Evolutionary conservation across 2,888 invertebrate genomes (phyloP).

Genomic region (Pseudolycoriella hygida): DNA sequence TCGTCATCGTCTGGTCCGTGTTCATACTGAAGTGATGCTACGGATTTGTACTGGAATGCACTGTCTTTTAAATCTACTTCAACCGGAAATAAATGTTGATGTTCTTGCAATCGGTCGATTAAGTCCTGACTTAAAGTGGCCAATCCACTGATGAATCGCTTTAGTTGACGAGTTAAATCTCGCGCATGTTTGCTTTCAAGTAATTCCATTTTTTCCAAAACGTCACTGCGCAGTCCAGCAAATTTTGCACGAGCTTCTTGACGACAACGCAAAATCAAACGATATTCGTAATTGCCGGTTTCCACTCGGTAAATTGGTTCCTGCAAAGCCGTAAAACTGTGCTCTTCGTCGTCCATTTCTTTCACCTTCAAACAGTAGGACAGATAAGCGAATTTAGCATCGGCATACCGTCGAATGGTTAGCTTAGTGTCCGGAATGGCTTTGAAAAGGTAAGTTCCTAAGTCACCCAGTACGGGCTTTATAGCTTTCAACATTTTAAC

Average conservation of each 20-base stretch:
- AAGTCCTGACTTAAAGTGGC: conserved; percentile 52
- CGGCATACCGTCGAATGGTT: conserved; percentile 94
- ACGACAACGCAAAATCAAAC: conserved; percentile 85
- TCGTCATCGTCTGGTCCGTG: background rate
- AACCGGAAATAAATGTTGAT: conserved; percentile 71
- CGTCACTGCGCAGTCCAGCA: conserved; percentile 71
- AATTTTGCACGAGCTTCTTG: conserved; percentile 82
- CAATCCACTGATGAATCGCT: conserved; percentile 69
- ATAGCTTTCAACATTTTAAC: conserved; percentile 75
- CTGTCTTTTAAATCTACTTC: conserved; percentile 87
- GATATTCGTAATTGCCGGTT: conserved; percentile 98
- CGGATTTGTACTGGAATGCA: conserved; percentile 76
- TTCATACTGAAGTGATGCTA: conserved; percentile 5
- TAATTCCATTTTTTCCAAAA: conserved; percentile 90
- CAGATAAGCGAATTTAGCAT: conserved; percentile 96
- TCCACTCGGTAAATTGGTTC: conserved; percentile 96
- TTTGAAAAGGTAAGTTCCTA: conserved; percentile 92
- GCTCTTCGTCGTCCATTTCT: conserved; percentile 99
- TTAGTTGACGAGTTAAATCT: conserved; percentile 74
- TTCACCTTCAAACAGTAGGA: conserved; percentile 98
- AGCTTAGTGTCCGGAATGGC: conserved; percentile 96
- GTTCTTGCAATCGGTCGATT: conserved; percentile 55
- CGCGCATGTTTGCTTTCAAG: conserved; percentile 97
- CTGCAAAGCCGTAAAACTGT: conserved; percentile 77
- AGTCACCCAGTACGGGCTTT: conserved; percentile 84